phyloP scores from a whole-genome alignment of 2,797 vertebrate species.

The Mallotus villosus region DNA sequence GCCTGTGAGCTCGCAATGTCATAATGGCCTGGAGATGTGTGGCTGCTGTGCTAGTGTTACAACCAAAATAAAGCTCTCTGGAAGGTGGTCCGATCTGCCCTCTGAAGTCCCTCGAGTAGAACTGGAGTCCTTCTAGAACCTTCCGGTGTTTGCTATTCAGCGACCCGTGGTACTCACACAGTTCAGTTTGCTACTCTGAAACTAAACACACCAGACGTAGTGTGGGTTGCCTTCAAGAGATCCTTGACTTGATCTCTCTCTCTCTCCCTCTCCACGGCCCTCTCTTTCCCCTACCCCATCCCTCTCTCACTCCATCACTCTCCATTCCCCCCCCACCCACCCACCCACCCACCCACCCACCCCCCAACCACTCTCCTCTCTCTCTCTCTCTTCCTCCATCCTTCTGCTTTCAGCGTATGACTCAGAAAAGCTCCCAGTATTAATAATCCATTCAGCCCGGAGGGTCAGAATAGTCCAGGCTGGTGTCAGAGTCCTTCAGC shows the following conservation, averaged over 20 bases:
- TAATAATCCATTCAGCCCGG: slow-evolving; percentile 43
- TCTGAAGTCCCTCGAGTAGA: background rate
- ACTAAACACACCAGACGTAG: slow-evolving; percentile 40
- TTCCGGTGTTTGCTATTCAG: slow-evolving; percentile 33
- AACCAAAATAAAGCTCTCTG: slow-evolving; percentile 55
- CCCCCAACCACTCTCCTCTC: too few relatives aligned
- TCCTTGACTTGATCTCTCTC: slow-evolving; percentile 39
- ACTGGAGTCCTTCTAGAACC: background rate
- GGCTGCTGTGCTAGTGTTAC: slow-evolving; percentile 61
- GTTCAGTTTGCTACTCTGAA: slow-evolving; percentile 18
- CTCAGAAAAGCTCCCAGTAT: slow-evolving; percentile 49
- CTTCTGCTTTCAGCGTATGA: slow-evolving; percentile 48
- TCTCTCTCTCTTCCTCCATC: slow-evolving; percentile 1
- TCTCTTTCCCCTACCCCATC: background rate
- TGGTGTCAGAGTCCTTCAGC: slow-evolving; percentile 25
- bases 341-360: too few relatives aligned
- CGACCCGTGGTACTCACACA: slow-evolving; percentile 36
- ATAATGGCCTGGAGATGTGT: slow-evolving; percentile 50
- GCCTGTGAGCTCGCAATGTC: slow-evolving; percentile 59
- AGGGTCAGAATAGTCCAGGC: slow-evolving; percentile 30
- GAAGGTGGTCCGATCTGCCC: slow-evolving; percentile 46
- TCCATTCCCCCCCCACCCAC: too few relatives aligned
- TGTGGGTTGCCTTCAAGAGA: slow-evolving; percentile 43
- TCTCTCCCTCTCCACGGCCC: background rate
- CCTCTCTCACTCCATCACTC: too few relatives aligned